Evolutionary conservation across 2,888 invertebrate genomes (phyloP).

Genomic region (Chrysotoxum bicinctum): DNA sequence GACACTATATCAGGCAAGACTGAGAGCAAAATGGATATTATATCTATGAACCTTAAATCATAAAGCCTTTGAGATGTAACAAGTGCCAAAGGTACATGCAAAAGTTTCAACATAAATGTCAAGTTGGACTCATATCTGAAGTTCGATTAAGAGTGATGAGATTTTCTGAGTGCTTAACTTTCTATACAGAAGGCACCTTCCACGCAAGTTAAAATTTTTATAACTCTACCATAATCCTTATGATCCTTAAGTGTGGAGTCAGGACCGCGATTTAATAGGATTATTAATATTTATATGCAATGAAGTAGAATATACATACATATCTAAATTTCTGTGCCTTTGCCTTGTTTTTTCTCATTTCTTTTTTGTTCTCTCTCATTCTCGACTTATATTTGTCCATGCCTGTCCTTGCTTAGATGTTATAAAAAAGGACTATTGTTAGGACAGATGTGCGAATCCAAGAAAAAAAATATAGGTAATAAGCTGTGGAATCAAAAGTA

Average conservation of each 20-base stretch:
- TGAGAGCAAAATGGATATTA: too few species aligned
- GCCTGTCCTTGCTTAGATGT: conserved; percentile 6
- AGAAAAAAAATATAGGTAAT: conserved; percentile 40
- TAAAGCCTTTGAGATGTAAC: too few species aligned
- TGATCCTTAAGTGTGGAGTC: conserved; percentile 26
- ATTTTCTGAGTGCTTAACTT: too few species aligned
- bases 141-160: too few species aligned
- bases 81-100: too few species aligned
- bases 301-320: conserved; percentile 50
- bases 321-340: conserved; percentile 28
- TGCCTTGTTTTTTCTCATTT: background rate
- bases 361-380: conserved; percentile 8
- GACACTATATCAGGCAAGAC: too few species aligned
- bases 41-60: too few species aligned
- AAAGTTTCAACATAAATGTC: too few species aligned
- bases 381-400: conserved; percentile 32
- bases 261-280: conserved; percentile 49
- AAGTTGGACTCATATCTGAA: too few species aligned
- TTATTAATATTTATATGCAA: conserved; percentile 71
- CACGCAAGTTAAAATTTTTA: too few species aligned
- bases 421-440: conserved; percentile 5
- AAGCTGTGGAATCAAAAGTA: conserved; percentile 57
- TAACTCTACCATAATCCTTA: conserved; percentile 1
- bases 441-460: conserved; percentile 42
- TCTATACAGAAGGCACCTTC: too few species aligned